These are phyloP conservation scores for Entelurus aequoreus DNA, from an alignment of 2,113 vertebrate genomes.

Conservation along the genomic window DNA sequence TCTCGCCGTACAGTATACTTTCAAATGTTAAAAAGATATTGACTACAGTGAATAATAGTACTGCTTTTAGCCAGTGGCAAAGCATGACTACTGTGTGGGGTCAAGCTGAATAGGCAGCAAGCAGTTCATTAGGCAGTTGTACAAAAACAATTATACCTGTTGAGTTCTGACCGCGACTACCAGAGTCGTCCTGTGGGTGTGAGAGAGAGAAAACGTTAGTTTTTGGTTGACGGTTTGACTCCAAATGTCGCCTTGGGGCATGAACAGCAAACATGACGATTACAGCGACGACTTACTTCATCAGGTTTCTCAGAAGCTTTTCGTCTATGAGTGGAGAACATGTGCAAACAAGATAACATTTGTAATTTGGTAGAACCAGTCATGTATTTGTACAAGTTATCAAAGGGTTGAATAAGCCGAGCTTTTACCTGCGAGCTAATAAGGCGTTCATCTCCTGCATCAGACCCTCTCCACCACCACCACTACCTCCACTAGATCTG, in stretches of 20 bases:
- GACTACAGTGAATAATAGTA: too few relatives aligned
- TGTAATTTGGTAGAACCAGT: neutral
- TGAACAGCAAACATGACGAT: neutral
- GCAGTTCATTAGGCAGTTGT: too few relatives aligned
- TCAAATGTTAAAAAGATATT: too few relatives aligned
- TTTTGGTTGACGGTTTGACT: too few relatives aligned
- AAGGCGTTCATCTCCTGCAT: slow-evolving; percentile 99
- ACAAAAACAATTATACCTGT: slow-evolving; percentile 69
- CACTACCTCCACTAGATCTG: slow-evolving; percentile 90
- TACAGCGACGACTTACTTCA: slow-evolving; percentile 62
- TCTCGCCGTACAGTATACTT: too few relatives aligned
- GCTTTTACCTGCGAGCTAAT: slow-evolving; percentile 89
- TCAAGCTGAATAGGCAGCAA: too few relatives aligned
- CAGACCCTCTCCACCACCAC: slow-evolving; percentile 83
- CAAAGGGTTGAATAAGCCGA: neutral
- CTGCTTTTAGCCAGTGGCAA: too few relatives aligned
- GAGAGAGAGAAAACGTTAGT: neutral
- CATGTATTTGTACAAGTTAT: neutral
- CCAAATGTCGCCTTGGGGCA: neutral
- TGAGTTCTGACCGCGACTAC: slow-evolving; percentile 83
- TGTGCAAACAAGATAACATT: neutral
- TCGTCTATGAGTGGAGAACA: slow-evolving; percentile 72
- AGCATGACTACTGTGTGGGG: too few relatives aligned
- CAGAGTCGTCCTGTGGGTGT: slow-evolving; percentile 82
- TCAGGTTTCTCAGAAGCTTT: slow-evolving; percentile 97